Evolutionary conservation across 2,113 vertebrate species (phyloP), one percentile per base, ranked within the genome.

Genomic region (Piaya cayana): DNA sequence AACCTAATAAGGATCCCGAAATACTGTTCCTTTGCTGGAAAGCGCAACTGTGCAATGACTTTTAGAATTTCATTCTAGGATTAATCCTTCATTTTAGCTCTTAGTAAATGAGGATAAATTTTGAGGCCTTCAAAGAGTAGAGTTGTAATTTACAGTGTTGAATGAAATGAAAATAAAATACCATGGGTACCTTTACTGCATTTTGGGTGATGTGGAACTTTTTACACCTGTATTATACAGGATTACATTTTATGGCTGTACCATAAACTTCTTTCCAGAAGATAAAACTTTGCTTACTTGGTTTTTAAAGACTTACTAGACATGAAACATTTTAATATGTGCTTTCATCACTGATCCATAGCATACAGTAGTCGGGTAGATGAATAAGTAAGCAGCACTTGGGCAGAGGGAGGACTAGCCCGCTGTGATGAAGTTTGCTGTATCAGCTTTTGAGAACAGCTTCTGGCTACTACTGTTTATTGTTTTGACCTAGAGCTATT

Each of bases 81-180:
- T 72, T 85, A 79, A 43, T 82, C 36, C 18, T 77, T 83, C 37
- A 58, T 74, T 85, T 86, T 81, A 86, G 67, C 52, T 80, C 29
- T 70, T 70, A 77, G 10, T 49, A 86, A 68, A 94, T 77, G 49
- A 56, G 37, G 32, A 83, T 90, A 50, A 92, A 80, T 18, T 77
- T 85, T 77, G 50, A 90, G 42, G 53, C 9, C 22, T 75, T 86
- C 63, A 21, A 26, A 86, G 45, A 22, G 7, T 19, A 21, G 42
- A 63, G 13, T 39, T 71, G 32, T 50, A 88, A 70, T 88, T 90
- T 94, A 74, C 3, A 2, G 26, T 77, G 45, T 34, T 9, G 2
- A 92, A 47, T 55, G 26, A 88, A 90, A 72, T 23, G 32, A 75
- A 89, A 82, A 79, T 62, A 82, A 92, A 96, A 59, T 64, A 83